These are phyloP conservation scores for Anomalospiza imberbis DNA, from an alignment of 2,797 vertebrate species.

Conservation along the genomic window DNA sequence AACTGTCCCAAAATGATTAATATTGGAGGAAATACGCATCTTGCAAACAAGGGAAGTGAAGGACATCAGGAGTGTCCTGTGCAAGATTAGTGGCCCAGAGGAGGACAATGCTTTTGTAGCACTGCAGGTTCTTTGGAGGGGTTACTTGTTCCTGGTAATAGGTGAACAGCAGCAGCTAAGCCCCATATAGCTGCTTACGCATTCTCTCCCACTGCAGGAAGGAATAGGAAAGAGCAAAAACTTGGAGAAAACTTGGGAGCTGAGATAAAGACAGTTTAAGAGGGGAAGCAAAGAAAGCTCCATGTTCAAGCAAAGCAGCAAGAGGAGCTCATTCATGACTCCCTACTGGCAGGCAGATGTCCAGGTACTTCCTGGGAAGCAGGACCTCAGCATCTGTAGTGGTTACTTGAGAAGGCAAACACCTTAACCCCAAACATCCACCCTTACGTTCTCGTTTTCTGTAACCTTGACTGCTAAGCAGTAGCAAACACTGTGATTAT, in stretches of 20 bases:
- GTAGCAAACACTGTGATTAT: not conserved
- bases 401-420: not conserved
- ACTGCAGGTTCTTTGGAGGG: not conserved
- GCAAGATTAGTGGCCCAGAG: not conserved
- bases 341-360: not conserved
- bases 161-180: not conserved
- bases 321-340: not conserved
- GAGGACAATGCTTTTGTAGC: not conserved
- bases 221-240: not conserved
- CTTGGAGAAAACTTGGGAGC: not conserved
- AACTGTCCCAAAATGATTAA: not conserved
- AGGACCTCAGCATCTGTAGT: not conserved
- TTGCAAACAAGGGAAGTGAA: not conserved
- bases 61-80: not conserved
- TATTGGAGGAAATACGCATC: not conserved
- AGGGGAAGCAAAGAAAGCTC: not conserved
- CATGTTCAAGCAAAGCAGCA: not conserved
- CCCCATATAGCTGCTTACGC: not conserved
- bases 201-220: not conserved
- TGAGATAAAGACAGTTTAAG: not conserved
- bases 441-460: not conserved
- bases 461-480: not conserved
- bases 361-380: not conserved
- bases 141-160: not conserved
- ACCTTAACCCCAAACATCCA: not conserved